Percentiles rank a stretch among this genome's conserved stretches.
Conservation (phyloP, 2,797 vertebrate genomes). For the Enteromius unitaeniatus region DNA sequence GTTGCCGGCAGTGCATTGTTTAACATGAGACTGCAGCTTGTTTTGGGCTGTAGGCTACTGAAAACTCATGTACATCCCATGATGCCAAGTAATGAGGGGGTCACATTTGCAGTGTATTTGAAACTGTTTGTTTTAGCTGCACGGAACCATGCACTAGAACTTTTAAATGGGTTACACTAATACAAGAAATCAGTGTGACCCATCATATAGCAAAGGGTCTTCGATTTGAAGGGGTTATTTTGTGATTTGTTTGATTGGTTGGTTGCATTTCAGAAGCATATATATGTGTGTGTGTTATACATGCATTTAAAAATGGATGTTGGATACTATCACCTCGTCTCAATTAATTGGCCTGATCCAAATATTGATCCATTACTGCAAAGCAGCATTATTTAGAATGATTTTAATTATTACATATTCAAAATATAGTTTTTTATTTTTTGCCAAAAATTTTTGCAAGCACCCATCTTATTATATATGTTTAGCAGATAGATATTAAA, state of each 20-base stretch:
- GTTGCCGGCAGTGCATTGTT: background rate
- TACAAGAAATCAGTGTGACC: background rate
- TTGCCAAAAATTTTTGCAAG: background rate
- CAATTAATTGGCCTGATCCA: background rate
- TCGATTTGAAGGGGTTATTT: background rate
- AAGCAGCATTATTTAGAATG: background rate
- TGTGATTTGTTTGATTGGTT: background rate
- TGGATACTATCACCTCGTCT: background rate
- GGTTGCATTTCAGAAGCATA: background rate
- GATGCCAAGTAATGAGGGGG: too few relatives aligned
- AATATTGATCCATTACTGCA: background rate
- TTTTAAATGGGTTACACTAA: background rate
- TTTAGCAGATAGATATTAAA: background rate
- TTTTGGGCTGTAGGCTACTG: background rate
- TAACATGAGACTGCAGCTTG: background rate
- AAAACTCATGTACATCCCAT: slow-evolving; percentile 19
- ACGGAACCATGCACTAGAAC: background rate
- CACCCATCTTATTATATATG: background rate
- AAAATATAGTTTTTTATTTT: background rate
- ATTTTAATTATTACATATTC: too few relatives aligned
- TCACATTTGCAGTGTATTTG: background rate
- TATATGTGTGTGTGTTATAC: background rate
- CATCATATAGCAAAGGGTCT: background rate
- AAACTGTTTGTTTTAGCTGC: background rate
- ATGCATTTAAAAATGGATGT: background rate